Evolutionary conservation across 64 coral and sea anemone species (phyloP).

Genomic region (Montipora cactus): DNA sequence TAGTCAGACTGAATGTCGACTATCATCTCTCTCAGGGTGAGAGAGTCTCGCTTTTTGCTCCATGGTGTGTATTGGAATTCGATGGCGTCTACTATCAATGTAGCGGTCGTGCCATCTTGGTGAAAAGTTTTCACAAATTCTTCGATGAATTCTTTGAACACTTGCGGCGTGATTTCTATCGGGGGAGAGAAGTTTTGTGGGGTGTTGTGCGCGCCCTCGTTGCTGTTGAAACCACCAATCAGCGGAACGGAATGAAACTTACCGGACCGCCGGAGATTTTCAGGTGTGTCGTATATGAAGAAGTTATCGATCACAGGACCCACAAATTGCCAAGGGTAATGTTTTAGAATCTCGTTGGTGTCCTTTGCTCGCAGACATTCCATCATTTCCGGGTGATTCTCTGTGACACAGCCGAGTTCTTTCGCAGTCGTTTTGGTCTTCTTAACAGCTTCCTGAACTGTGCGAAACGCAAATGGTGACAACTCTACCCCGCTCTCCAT

Average conservation of each 20-base stretch:
- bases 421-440: conserved; percentile 53
- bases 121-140: conserved; percentile 23
- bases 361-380: conserved; percentile 71
- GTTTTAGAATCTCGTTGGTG: conserved; percentile 37
- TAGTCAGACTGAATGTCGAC: conserved; percentile 79
- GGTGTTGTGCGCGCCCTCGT: conserved; percentile 69
- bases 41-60: conserved; percentile 37
- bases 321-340: conserved; percentile 8
- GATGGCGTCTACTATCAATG: conserved; percentile 57
- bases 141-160: conserved; percentile 40
- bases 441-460: conserved; percentile 51
- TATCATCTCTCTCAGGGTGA: conserved; percentile 44
- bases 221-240: conserved; percentile 82
- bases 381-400: conserved; percentile 55
- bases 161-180: not conserved
- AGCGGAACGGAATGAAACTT: conserved; percentile 55
- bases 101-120: not conserved
- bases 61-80: conserved; percentile 86
- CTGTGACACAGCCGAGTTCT: conserved; percentile 53
- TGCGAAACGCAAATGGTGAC: conserved; percentile 69
- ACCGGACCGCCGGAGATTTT: conserved; percentile 62
- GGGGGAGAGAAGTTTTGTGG: not conserved
- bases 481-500: conserved; percentile 84
- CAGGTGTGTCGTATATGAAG: conserved; percentile 75
- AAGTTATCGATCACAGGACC: conserved; percentile 76